Percentiles rank a stretch among this genome's conserved stretches.
Evolutionary conservation across 2,797 vertebrate species (phyloP).

Genomic region (Kryptopterus vitreolus): DNA sequence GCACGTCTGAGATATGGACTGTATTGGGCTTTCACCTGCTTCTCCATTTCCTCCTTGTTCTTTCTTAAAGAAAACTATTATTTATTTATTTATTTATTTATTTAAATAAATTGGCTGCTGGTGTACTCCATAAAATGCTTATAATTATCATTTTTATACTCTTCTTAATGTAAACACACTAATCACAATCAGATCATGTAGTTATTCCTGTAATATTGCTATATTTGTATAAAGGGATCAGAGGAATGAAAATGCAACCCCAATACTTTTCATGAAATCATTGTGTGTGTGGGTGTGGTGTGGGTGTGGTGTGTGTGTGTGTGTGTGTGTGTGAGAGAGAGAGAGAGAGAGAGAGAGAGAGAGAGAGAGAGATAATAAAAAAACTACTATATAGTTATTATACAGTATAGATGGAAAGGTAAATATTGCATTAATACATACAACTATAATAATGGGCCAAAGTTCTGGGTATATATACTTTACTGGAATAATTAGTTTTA

Average conservation of each 20-base stretch:
- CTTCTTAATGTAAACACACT: constrained; percentile 8
- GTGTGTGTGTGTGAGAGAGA: too few relatives aligned
- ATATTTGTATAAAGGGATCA: not conserved
- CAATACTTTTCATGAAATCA: not conserved
- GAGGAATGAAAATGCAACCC: not conserved
- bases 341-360: too few relatives aligned
- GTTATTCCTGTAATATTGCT: not conserved
- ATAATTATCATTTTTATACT: not conserved
- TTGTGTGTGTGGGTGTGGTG: not conserved
- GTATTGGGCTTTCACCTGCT: constrained; percentile 4
- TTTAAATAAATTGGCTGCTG: not conserved
- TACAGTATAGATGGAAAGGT: too few relatives aligned
- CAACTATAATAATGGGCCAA: too few relatives aligned
- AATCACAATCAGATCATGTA: not conserved
- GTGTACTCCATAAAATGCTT: not conserved
- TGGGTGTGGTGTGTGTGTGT: too few relatives aligned
- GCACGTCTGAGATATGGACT: constrained; percentile 8
- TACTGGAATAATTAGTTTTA: too few relatives aligned
- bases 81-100: too few relatives aligned
- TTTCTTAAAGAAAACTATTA: constrained; percentile 2
- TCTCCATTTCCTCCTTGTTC: constrained; percentile 9
- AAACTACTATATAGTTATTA: too few relatives aligned
- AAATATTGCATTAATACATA: too few relatives aligned
- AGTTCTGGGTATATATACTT: too few relatives aligned
- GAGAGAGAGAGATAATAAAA: too few relatives aligned